Base-by-base conservation (phyloP, 2,888 invertebrate genomes). In the Harpalus rufipes region DNA sequence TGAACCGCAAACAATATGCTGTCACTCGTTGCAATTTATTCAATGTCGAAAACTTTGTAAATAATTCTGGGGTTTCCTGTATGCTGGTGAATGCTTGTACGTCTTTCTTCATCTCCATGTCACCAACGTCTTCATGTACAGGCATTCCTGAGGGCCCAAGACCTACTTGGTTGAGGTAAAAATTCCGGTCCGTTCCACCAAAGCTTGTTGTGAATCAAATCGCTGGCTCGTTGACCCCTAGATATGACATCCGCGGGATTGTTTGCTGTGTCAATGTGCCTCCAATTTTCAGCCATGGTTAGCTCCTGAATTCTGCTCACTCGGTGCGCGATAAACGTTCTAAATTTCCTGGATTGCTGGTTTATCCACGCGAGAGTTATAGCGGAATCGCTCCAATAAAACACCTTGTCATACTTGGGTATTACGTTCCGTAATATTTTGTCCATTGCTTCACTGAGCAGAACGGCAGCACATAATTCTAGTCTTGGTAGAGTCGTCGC, bases 1-100 rank as follows among this genome's bases (percentile, higher is more conserved):
- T 12, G n/a, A 85, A 85, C 25, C 78, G 85, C 18, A 78, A n/a
- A 68, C 82, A 85, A 16, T 68, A 78, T 1, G 82, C 72, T 14
- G 14, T 82, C 59, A 79, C 68, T 10, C 68, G n/a, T n/a, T n/a
- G n/a, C n/a, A n/a, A n/a, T n/a, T n/a, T n/a, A n/a, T n/a, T n/a
- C n/a, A n/a, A n/a, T n/a, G n/a, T n/a, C n/a, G n/a, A n/a, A n/a
- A n/a, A n/a, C n/a, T n/a, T n/a, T n/a, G n/a, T n/a, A n/a, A n/a
- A n/a, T n/a, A 72, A 32, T n/a, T 16, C 39, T 14, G 21, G 39
- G 14, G 12, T 2, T 39, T 72, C 16, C 12, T 4, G 12, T 2
- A 7, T n/a, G n/a, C n/a, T 72, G 72, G 14, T 72, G 39, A 14
- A 72, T 72, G 41, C n/a, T 41, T 41, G 39, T 72, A 39, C 41